Percentiles rank a stretch among this genome's conserved stretches.
phyloP scores from a whole-genome alignment of 92 coral and sea anemone species.

The Umimayanthus kanabou region DNA sequence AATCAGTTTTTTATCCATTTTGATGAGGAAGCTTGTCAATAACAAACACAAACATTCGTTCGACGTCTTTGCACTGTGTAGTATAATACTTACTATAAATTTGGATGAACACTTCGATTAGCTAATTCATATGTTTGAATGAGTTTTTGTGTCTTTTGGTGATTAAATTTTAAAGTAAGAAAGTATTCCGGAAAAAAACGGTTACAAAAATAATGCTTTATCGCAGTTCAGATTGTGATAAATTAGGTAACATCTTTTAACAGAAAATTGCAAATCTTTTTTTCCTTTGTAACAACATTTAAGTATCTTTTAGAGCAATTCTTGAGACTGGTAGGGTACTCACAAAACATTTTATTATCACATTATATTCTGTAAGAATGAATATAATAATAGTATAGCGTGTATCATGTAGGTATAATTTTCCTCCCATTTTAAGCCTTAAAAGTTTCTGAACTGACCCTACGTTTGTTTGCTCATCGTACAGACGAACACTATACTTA shows the following conservation, averaged over 20 bases:
- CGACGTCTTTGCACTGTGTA: neutral
- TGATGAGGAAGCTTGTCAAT: neutral
- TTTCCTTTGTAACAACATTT: neutral
- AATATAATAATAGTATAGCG: neutral
- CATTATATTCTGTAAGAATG: too few relatives aligned
- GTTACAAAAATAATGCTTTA: neutral
- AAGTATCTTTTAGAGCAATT: neutral
- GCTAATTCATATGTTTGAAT: too few relatives aligned
- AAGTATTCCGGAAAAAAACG: neutral
- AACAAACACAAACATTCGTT: neutral
- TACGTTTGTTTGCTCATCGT: neutral
- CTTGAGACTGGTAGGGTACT: neutral
- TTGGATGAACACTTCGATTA: neutral
- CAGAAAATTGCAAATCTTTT: neutral
- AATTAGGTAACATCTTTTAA: neutral
- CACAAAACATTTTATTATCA: neutral
- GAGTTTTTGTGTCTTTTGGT: neutral
- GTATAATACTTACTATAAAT: neutral
- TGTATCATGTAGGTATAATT: neutral
- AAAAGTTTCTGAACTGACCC: neutral
- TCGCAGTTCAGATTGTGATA: neutral
- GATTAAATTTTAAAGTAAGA: neutral
- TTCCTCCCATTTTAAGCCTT: neutral
- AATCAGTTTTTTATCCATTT: neutral
- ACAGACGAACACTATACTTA: neutral